Evolutionary conservation across 2,797 vertebrate genomes (phyloP), one percentile per base, ranked within the genome.

Genomic region (Amphiprion clarkii): DNA sequence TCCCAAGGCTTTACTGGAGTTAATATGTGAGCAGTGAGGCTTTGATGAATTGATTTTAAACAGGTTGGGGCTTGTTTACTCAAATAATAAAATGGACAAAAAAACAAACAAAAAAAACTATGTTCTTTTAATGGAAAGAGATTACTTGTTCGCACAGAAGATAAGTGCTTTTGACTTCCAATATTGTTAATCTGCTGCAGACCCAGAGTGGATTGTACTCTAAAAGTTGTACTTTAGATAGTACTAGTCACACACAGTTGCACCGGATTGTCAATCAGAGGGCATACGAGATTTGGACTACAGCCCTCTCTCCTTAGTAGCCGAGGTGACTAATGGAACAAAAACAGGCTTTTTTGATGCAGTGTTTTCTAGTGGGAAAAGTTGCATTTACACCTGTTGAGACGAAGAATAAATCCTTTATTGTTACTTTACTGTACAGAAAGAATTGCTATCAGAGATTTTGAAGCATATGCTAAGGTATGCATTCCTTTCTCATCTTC

Each of bases 1-100:
- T 29, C 8, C 39, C 21, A 76, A 39, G 48, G 33, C 25, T 65
- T 64, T 55, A 66, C 52, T 56, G n/a, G 23, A 72, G 36, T 51
- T n/a, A 36, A 48, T 57, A 46, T 65, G 2, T 57, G 21, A 67
- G 46, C 58, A 59, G 25, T 29, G n/a, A 19, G 46, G 19, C 39
- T 36, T n/a, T 11, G 5, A 46, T 19, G 40, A 53, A 31, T 55
- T 51, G 5, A 46, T 64, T 68, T 58, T 33, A 44, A 56, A 55
- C 7, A 7, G 1, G 8, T 27, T 57, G 11, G 33, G 14, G 10
- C 16, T 51, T 49, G 31, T 39, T 60, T 23, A 14, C 4, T 23
- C 36, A 2, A 68, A 27, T 17, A 56, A 49, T 54, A n/a, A 40
- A 31, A 53, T 48, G 33, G 23, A 23, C 40, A 17, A 61, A 60